Evolutionary conservation across 2,113 vertebrate species (phyloP), one percentile per base, ranked within the genome.

Genomic region (Myotis davidii): DNA sequence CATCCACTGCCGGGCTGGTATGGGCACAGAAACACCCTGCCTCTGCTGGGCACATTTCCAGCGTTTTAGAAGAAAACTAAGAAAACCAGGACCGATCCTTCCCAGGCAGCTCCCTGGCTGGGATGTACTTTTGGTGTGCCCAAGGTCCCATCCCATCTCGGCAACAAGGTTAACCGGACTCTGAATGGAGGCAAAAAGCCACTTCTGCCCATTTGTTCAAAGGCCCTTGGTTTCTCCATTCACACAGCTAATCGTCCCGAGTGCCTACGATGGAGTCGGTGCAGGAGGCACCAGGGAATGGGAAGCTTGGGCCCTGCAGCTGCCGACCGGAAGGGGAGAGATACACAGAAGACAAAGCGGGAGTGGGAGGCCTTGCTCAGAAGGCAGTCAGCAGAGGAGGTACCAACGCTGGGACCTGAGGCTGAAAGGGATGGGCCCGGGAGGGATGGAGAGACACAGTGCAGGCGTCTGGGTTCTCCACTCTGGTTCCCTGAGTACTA

Each of bases 131-230:
- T 23, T 9, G 48, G 23, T 25, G 8, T 9, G 65, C 45, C 27
- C 0, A 1, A 29, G 67, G 7, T 0, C 59, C n/a, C 14, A 2
- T 9, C 16, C 42, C 5, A 4, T 2, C 77, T n/a, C 3, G 17
- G 32, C 48, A 21, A 54, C 61, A 54, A 21, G 2, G 59, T n/a
- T 39, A 27, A 61, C 20, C 2, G 14, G 86, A 48, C 4, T 11
- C 59, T 0, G 17, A 37, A n/a, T 2, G 10, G 3, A 56, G 90
- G 39, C 32, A 16, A 59, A 64, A 64, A 37, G 70, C 1, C 18
- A 13, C 1, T 3, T 10, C 11, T 25, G 23, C 29, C 9, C 9
- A 4, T 13, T 25, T 50, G 9, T 9, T 70, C 48, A 14, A 23
- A 85, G 42, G 74, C 6, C 54, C 76, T 42, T 2, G 18, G 7